Evolutionary conservation across 2,888 invertebrate species (phyloP).

Genomic region (Drosophila subquinaria): DNA sequence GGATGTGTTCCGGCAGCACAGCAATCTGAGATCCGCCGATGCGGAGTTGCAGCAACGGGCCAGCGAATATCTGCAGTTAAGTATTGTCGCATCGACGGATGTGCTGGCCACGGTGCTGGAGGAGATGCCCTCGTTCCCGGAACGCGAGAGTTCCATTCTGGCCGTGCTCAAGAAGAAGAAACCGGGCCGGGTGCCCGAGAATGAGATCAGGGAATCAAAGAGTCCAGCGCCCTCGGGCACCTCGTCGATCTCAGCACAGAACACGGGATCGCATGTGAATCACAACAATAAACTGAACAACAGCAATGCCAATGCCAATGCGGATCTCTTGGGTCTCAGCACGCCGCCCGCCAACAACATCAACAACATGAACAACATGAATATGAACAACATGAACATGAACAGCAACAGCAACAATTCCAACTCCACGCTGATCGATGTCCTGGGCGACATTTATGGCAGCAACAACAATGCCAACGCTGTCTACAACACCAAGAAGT

Average conservation of each 20-base stretch:
- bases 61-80: slow-evolving; percentile 98
- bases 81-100: slow-evolving; percentile 98
- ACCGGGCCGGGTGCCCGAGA: slow-evolving; percentile 96
- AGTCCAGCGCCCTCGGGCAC: slow-evolving; percentile 88
- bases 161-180: slow-evolving; percentile 99
- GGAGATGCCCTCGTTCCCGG: slow-evolving; percentile 99
- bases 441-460: slow-evolving; percentile 94
- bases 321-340: slow-evolving; percentile 94
- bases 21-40: slow-evolving; percentile 98
- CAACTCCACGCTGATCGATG: slow-evolving; percentile 92
- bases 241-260: slow-evolving; percentile 77
- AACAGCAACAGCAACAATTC: slow-evolving; percentile 86
- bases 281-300: slow-evolving; percentile 85
- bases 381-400: slow-evolving; percentile 61
- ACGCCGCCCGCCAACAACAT: slow-evolving; percentile 92
- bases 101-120: slow-evolving; percentile 99
- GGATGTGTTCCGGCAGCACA: slow-evolving; percentile 96
- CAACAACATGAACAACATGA: slow-evolving; percentile 85
- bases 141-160: slow-evolving; percentile 98
- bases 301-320: slow-evolving; percentile 89
- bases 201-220: slow-evolving; percentile 93
- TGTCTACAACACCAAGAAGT: slow-evolving; percentile 94
- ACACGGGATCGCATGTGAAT: slow-evolving; percentile 85
- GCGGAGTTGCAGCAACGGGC: slow-evolving; percentile 99
- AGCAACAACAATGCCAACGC: slow-evolving; percentile 87